Conservation (phyloP, 2,888 invertebrate species). For the Drosophila meridionalis region DNA sequence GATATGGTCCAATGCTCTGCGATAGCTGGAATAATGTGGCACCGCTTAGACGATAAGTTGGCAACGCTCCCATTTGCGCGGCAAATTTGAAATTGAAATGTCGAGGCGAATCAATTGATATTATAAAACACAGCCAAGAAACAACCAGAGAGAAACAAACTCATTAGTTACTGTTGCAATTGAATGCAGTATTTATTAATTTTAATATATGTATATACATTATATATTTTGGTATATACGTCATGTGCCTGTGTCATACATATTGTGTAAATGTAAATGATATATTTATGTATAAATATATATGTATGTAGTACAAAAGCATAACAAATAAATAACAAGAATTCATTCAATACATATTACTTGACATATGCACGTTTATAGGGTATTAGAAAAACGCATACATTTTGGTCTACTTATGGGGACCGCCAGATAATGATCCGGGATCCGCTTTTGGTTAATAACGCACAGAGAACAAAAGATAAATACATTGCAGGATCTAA, state of each 20-base stretch:
- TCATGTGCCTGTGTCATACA: constrained; percentile 59
- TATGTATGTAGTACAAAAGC: constrained; percentile 69
- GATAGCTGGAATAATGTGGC: not conserved
- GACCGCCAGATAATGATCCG: constrained; percentile 7
- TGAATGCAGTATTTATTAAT: constrained; percentile 49
- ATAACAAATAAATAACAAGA: constrained; percentile 81
- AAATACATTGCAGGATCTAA: constrained; percentile 39
- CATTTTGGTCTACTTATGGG: constrained; percentile 57
- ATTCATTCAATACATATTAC: constrained; percentile 66
- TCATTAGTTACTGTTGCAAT: constrained; percentile 37
- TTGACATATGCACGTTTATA: constrained; percentile 17
- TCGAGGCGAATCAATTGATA: not conserved
- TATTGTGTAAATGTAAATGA: constrained; percentile 46
- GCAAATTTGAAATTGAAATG: not conserved
- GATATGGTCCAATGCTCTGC: not conserved
- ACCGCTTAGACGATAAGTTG: not conserved
- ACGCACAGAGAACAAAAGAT: constrained; percentile 43
- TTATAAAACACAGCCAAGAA: not conserved
- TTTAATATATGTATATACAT: constrained; percentile 34
- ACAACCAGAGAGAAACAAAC: not conserved
- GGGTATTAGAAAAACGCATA: constrained; percentile 57
- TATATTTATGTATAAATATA: constrained; percentile 22
- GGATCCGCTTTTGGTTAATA: constrained; percentile 56
- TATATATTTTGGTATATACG: constrained; percentile 43
- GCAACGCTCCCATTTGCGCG: not conserved